Evolutionary conservation across 2,797 vertebrate genomes (phyloP), one percentile per base, ranked within the genome.

Genomic region (Sphaeramia orbicularis): DNA sequence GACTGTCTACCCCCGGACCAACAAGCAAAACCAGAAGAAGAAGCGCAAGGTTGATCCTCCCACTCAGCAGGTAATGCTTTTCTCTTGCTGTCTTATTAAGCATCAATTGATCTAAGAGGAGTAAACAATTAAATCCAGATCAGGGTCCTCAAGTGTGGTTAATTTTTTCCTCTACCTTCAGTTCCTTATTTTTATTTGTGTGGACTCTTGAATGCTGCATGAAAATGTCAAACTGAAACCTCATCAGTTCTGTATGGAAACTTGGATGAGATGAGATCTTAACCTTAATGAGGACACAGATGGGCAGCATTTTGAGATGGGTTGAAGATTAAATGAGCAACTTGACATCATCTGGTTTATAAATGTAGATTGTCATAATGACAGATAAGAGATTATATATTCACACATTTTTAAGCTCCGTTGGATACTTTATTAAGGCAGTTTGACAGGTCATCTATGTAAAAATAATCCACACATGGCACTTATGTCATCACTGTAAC

Each of bases 11-110:
- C 98, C 97, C 0, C 94, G 96, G 78, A 98, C 97, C 65, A 99
- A 99, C 90, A 99, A 98, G 79, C 97, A 98, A 90, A 99, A 98
- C 90, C 97, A 97, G 91, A 99, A 99, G 91, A 99, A 99, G 88
- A 99, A 99, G 78, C 95, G 98, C 84, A 99, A 99, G 82, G 97
- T 99, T 4, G 98, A 99, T 86, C 95, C 97, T 3, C 95, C 96
- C 16, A 96, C 96, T 27, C 95, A 96, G 1, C 98, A 98, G 97
- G 97, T 99, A 94, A 89, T 32, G 10, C 45, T 13, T 12, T 21
- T 47, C 16, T 27, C 4, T 12, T 56, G 10, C 19, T 64, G 19
- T 16, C 18, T 19, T n/a, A 9, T 4, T 2, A 48, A 60, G 13
- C 16, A 18, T 10, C 45, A 19, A 59, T 16, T 4, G 43, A 24